Conservation (phyloP, 2,113 vertebrate species). For the Pan paniscus region DNA sequence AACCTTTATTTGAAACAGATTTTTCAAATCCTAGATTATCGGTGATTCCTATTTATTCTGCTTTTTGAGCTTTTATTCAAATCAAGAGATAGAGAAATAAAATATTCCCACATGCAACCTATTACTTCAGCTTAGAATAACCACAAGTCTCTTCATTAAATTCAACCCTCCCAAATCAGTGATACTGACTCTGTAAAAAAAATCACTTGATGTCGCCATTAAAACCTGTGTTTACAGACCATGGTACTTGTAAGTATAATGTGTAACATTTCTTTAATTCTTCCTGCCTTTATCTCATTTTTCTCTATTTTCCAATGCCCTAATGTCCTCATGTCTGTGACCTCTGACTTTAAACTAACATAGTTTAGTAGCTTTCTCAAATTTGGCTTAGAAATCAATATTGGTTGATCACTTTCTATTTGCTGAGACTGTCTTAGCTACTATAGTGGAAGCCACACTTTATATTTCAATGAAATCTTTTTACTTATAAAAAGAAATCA, state of each 20-base stretch:
- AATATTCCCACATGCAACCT: neutral
- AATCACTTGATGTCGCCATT: neutral
- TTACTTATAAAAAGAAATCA: neutral
- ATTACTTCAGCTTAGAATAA: neutral
- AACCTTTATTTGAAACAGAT: neutral
- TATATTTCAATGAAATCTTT: neutral
- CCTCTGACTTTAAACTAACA: neutral
- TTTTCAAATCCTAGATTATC: conserved; percentile 15
- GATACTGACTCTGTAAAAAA: neutral
- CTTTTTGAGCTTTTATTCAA: neutral
- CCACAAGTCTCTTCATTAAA: neutral
- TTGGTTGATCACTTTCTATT: neutral
- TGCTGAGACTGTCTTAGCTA: neutral
- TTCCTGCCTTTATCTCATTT: neutral
- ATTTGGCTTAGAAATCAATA: neutral
- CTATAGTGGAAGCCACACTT: neutral
- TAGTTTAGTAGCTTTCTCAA: neutral
- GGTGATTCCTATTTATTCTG: neutral
- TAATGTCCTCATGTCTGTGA: neutral
- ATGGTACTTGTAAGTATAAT: neutral
- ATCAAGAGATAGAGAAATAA: neutral
- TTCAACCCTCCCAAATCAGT: neutral
- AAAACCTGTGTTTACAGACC: neutral
- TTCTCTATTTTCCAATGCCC: neutral
- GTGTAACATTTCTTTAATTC: neutral